Percentiles rank a stretch among this genome's conserved stretches.
Conservation (phyloP, 2,797 vertebrate species). For the Hemitrygon akajei region DNA sequence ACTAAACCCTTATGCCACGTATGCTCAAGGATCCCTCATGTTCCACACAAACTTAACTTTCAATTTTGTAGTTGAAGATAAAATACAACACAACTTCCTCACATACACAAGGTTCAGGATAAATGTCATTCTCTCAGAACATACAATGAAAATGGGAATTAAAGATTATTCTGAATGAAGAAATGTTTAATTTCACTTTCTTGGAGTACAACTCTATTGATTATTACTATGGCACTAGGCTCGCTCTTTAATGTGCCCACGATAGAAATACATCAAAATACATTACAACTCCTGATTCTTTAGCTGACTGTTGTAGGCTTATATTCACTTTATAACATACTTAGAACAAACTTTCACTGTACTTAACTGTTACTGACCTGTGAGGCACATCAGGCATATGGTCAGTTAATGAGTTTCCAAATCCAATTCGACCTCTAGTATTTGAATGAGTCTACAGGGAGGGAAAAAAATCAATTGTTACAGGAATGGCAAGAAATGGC, state of each 20-base stretch:
- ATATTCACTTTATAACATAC: background rate
- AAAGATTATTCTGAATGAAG: background rate
- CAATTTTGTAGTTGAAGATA: background rate
- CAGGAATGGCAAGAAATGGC: background rate
- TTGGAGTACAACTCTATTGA: background rate
- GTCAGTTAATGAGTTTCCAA: slow-evolving; percentile 19
- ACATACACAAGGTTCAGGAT: background rate
- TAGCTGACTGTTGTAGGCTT: background rate
- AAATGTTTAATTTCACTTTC: background rate
- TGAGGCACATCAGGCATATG: background rate
- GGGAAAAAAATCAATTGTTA: background rate
- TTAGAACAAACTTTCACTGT: background rate
- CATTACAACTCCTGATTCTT: background rate
- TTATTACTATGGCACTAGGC: background rate
- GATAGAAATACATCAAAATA: background rate
- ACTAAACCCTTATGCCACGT: background rate
- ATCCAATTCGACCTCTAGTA: background rate
- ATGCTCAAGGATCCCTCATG: background rate
- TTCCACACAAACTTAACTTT: background rate
- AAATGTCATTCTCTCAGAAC: background rate
- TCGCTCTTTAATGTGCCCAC: background rate
- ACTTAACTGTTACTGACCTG: slow-evolving; percentile 8
- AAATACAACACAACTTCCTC: background rate
- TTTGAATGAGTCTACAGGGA: slow-evolving; percentile 1
- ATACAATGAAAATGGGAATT: background rate